phyloP scores from a whole-genome alignment of 2,797 vertebrate genomes.

The Typhlichthys subterraneus region DNA sequence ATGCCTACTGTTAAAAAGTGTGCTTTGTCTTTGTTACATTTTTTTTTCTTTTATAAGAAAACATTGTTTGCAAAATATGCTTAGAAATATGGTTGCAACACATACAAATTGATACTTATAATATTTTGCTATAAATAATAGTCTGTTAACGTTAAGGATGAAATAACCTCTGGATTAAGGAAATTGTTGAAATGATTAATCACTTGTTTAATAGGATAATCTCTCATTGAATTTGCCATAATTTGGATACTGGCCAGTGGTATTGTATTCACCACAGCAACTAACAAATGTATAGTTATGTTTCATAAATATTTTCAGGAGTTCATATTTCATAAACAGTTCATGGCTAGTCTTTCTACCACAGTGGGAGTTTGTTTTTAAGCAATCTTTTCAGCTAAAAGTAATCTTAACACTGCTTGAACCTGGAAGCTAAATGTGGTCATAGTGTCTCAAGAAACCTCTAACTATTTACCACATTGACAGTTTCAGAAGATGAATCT shows the following conservation, averaged over 20 bases:
- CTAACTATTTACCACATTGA: constrained; percentile 13
- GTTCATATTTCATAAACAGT: constrained; percentile 21
- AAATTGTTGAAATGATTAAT: constrained; percentile 63
- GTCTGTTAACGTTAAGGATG: constrained; percentile 78
- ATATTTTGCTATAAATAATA: constrained; percentile 93
- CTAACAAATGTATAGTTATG: constrained; percentile 51
- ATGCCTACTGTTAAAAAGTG: constrained; percentile 82
- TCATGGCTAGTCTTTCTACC: constrained; percentile 28
- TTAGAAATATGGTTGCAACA: constrained; percentile 79
- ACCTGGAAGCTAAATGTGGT: not conserved
- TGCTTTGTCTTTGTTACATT: constrained; percentile 75
- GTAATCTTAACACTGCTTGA: no score
- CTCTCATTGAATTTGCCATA: constrained; percentile 64
- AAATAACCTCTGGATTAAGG: constrained; percentile 71
- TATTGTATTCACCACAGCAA: constrained; percentile 59
- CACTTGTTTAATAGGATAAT: constrained; percentile 61
- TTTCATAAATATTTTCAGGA: constrained; percentile 39
- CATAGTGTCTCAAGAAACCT: constrained; percentile 5
- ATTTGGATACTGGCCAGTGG: constrained; percentile 49
- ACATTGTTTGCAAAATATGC: constrained; percentile 85
- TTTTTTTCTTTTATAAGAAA: constrained; percentile 72
- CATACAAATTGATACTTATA: constrained; percentile 83
- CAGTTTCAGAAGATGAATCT: constrained; percentile 14
- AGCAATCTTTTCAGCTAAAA: no score
- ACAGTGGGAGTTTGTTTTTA: constrained; percentile 5